Conservation (phyloP, 1,140 invertebrate species). For the Kradibia gibbosae region DNA sequence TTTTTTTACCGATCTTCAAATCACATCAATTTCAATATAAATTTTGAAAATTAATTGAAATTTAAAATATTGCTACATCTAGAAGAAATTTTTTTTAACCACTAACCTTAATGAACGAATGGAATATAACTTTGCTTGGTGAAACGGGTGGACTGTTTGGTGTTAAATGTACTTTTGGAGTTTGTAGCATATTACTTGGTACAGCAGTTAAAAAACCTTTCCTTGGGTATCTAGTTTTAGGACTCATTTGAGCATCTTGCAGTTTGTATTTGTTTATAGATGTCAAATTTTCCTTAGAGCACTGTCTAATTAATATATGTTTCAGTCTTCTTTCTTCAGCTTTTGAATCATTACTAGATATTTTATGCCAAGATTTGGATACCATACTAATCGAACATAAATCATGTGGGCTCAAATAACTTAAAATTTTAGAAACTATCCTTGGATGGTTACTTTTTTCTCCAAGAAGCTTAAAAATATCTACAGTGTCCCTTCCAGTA, state of each 20-base stretch:
- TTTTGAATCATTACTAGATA: conserved; percentile 59
- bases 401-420: conserved; percentile 60
- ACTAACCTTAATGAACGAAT: conserved; percentile 70
- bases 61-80: neutral
- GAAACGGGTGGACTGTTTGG: conserved; percentile 69
- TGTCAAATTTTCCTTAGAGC: conserved; percentile 67
- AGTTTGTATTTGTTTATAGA: conserved; percentile 59
- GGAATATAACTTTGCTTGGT: conserved; percentile 70
- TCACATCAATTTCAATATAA: no score
- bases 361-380: conserved; percentile 63
- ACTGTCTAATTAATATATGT: conserved; percentile 61
- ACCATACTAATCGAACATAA: conserved; percentile 67
- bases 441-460: conserved; percentile 66
- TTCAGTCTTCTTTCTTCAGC: conserved; percentile 62
- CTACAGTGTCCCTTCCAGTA: conserved; percentile 60
- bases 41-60: no score
- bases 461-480: conserved; percentile 62
- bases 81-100: conserved; percentile 6
- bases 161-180: conserved; percentile 51
- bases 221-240: conserved; percentile 60
- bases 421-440: conserved; percentile 65
- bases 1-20: no score
- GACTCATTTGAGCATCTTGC: conserved; percentile 56
- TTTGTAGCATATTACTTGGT: conserved; percentile 61
- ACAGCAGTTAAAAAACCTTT: conserved; percentile 64